Base-by-base conservation (phyloP, 2,797 vertebrate species). In the Amniataba percoides region DNA sequence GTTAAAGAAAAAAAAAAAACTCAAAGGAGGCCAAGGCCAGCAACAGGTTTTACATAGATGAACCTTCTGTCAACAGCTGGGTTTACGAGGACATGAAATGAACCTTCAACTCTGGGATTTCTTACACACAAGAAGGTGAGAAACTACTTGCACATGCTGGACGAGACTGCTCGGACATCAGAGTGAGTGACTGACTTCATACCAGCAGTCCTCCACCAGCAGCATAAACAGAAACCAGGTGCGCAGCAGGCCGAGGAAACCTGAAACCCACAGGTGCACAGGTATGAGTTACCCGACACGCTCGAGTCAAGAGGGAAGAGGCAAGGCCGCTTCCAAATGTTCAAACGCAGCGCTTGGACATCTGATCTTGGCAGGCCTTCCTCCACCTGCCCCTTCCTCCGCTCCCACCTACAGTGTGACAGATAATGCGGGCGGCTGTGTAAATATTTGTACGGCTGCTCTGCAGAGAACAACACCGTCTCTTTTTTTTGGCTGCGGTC, bases 261-360 rank as follows among this genome's bases (percentile, higher is more conserved):
- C 55, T 67, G 77, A 91, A 64, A 87, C 86, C 80, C 58, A 61
- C 88, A 90, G 87, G 88, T 91, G 88, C 74, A 48, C 83, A 88
- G 87, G 80, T 88, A 89, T 15, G 49, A 73, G 23, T 74, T 63
- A 63, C 46, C 63, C 63, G 55, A 63, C 73, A 42, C 43, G 36
- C 58, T 64, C 27, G 27, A 34, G 57, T 63, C 71, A 40, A 31
- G 27, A 31, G 63, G 34, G 19, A 74, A 45, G 40, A 84, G 62
- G 19, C 74, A 39, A 10, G 0, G 62, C 58, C 61, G 71, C 66
- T 78, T 81, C 27, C 49, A 67, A 74, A 73, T 51, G 64, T 74
- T 90, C 73, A 83, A 79, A 86, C 40, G 55, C 76, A 74, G 81
- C 45, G 39, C 52, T 71, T 58, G 23, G 71, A 83, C 2, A 36